Conservation (phyloP, 2,113 vertebrate genomes). For the Phalacrocorax aristotelis region DNA sequence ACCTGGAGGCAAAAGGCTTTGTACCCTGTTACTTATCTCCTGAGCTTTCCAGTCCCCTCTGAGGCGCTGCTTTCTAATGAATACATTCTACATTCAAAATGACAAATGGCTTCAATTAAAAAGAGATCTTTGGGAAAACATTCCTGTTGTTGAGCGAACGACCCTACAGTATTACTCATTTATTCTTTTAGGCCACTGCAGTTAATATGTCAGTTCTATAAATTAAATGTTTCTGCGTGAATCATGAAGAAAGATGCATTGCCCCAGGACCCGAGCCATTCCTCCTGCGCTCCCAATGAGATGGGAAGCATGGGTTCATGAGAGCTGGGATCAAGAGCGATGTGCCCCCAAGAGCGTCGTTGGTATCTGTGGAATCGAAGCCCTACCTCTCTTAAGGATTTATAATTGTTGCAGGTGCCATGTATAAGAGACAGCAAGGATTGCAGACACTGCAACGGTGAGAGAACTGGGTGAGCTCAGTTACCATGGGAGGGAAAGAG, state of each 20-base stretch:
- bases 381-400: background rate
- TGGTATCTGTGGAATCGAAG: background rate
- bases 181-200: constrained; percentile 30
- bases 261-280: background rate
- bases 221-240: constrained; percentile 60
- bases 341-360: background rate
- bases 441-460: background rate
- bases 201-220: constrained; percentile 44
- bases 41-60: background rate
- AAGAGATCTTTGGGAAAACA: constrained; percentile 41
- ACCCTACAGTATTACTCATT: constrained; percentile 22
- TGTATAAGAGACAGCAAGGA: background rate
- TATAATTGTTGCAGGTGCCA: background rate
- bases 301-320: background rate
- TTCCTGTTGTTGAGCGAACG: background rate
- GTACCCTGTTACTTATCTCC: constrained; percentile 45
- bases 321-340: background rate
- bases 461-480: background rate
- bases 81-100: constrained; percentile 53
- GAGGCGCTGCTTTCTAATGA: constrained; percentile 50
- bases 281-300: background rate
- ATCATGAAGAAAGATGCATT: background rate
- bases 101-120: constrained; percentile 69
- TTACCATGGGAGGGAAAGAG: background rate
- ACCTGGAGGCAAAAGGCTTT: constrained; percentile 56